Evolutionary conservation across 2,797 vertebrate species (phyloP), one percentile per base, ranked within the genome.

Genomic region (Spheniscus humboldti): DNA sequence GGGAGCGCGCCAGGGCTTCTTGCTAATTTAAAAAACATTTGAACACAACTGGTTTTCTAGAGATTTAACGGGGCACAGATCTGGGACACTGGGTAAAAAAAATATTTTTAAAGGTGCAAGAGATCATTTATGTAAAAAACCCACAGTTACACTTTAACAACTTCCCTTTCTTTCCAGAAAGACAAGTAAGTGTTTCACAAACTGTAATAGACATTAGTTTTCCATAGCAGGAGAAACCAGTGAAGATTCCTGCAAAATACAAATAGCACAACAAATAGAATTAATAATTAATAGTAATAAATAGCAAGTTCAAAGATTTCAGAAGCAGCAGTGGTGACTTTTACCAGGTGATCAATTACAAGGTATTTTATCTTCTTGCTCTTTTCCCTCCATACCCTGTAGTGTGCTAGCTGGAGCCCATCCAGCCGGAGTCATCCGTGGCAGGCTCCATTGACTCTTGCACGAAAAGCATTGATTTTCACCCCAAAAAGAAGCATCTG

Each of bases 381-480:
- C 45, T 37, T 79, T 9, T 27, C 13, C 17, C 24, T 8, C 24
- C 23, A 12, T 5, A 35, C 35, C 62, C 57, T 10, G 13, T 5
- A 69, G 53, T 13, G 41, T 3, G 1, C 30, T 47, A 59, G 30
- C 73, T 76, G 75, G 52, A 84, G 74, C 52, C 28, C 57, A 72
- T 18, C 78, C 50, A 59, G n/a, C 30, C 2, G 0, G 39, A 72
- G 41, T 33, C 45, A 27, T 7, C 52, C 3, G 0, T 0, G 35
- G n/a, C 60, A 48, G 43, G 23, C 28, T 89, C 64, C 10, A 5
- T 4, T 31, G 55, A 56, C 28, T 68, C 41, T 16, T 66, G 59
- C 55, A 53, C 52, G 15, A 60, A 90, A 67, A 76, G 60, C 66
- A 45, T 6, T 0, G 0, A 28, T 84, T 95, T 72, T 80, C 60